Evolutionary conservation across 2,888 invertebrate genomes (phyloP), one percentile per base, ranked within the genome.

Genomic region (Acronicta leporina): DNA sequence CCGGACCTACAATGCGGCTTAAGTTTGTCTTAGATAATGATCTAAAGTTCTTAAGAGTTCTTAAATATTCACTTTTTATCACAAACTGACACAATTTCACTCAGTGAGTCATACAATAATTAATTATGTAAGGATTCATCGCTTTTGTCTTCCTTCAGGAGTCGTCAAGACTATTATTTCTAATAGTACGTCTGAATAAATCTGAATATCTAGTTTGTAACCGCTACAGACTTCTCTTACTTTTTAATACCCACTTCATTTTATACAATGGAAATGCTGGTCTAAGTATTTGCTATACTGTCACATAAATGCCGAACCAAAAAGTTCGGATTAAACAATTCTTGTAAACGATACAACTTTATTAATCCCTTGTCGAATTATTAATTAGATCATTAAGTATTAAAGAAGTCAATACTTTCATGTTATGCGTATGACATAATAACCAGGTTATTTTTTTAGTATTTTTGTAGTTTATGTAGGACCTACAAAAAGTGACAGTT

Each of bases 61-160:
- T n/a, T 43, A 40, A 47, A 66, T 13, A 56, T 47, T 48, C 38
- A 63, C 38, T 66, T 15, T 43, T 38, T 47, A 62, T 56, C 47
- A 63, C 62, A 46, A 33, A 30, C 11, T 49, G 27, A 30, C 38
- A 46, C 10, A 40, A 49, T 10, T 51, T 45, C 33, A 63, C 11
- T 0, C 13, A 13, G 0, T 38, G n/a, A 38, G 13, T 13, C 38
- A 38, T 38, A 38, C 38, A 13, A 30, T 33, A 33, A 11, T 33
- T 33, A 38, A 38, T 38, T n/a, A n/a, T n/a, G n/a, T n/a, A 38
- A 38, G 38, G n/a, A 38, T n/a, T 38, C n/a, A 38, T 38, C 33
- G 33, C 33, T 2, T 38, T n/a, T 38, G n/a, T n/a, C 6, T n/a
- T 38, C 38, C n/a, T 5, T n/a, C 7, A n/a, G n/a, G 38, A 38